Evolutionary conservation across 2,113 vertebrate genomes (phyloP).

Genomic region (Grallaria varia): DNA sequence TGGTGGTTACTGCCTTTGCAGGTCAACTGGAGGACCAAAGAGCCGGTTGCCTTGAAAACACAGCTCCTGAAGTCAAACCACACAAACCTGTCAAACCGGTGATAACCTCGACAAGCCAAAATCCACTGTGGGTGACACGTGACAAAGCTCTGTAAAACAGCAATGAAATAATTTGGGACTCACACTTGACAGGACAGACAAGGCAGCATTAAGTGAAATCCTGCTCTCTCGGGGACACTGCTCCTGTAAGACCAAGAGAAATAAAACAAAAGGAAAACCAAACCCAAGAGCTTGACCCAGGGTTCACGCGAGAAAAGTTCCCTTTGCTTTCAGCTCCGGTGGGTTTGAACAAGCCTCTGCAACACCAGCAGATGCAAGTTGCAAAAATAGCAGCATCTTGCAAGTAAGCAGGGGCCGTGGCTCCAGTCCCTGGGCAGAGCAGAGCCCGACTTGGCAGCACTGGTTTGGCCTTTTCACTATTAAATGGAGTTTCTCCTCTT

Average conservation of each 20-base stretch:
- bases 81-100: background rate
- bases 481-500: slow-evolving; percentile 29
- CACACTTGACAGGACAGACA: accelerated
- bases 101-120: background rate
- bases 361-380: background rate
- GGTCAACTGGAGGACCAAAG: background rate
- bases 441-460: background rate
- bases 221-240: accelerated
- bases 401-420: slow-evolving; percentile 2
- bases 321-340: background rate
- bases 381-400: slow-evolving; percentile 33
- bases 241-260: background rate
- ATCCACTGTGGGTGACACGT: accelerated
- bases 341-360: background rate
- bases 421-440: background rate
- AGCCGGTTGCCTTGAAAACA: background rate
- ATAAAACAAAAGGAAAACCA: background rate
- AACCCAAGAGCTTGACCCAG: background rate
- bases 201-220: background rate
- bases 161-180: background rate
- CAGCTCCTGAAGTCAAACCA: background rate
- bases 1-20: background rate
- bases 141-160: background rate
- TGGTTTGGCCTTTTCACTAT: background rate
- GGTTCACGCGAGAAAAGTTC: background rate